Evolutionary conservation across 2,113 vertebrate genomes (phyloP).

Genomic region (Strix aluco): DNA sequence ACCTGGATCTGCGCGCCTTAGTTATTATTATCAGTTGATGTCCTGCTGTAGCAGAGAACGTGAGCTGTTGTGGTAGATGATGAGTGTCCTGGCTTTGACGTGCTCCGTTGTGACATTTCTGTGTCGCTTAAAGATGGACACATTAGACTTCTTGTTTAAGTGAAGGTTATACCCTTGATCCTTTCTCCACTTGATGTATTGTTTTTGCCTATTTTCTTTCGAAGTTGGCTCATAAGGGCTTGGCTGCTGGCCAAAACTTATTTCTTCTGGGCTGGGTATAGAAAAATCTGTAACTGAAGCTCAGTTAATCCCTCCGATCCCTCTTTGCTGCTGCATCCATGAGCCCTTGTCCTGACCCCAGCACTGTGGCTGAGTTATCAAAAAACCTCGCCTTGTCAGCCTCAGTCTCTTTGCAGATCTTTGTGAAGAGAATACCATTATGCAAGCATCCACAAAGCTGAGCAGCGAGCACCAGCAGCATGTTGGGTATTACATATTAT

Average conservation of each 20-base stretch:
- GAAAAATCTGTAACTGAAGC: background rate
- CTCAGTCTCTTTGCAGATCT: background rate
- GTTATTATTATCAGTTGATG: background rate
- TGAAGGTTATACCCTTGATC: background rate
- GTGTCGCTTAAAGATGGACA: background rate
- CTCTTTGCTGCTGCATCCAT: background rate
- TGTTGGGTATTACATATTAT: background rate
- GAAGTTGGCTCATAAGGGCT: background rate
- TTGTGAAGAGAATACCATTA: background rate
- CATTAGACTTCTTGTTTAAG: background rate
- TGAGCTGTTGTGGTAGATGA: background rate
- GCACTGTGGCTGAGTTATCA: background rate
- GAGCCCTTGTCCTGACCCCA: background rate
- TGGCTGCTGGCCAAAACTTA: background rate
- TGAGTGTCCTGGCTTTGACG: background rate
- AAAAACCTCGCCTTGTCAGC: background rate
- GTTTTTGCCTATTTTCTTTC: background rate
- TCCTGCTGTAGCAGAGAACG: background rate
- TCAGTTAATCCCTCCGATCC: background rate
- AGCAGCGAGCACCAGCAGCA: background rate
- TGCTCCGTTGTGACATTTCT: background rate
- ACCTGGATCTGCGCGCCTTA: background rate
- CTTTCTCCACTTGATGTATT: background rate
- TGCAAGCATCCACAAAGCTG: background rate
- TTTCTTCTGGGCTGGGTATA: background rate